These are phyloP conservation scores for Leiothrix lutea DNA, from an alignment of 2,113 vertebrate genomes.

Conservation along the genomic window DNA sequence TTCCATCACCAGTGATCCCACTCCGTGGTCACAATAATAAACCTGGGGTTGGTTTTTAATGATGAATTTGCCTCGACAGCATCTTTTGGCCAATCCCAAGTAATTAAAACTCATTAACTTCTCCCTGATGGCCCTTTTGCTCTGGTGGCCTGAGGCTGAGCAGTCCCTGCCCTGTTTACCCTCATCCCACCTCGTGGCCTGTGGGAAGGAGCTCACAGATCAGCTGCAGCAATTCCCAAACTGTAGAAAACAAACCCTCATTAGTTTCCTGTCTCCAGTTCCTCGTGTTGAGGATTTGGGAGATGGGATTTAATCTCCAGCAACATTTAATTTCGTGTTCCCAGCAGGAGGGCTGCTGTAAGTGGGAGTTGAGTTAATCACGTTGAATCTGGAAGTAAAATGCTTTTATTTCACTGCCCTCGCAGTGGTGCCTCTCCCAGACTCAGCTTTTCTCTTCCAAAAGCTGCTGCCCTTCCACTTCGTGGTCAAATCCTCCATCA, in stretches of 20 bases:
- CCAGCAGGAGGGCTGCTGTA: background rate
- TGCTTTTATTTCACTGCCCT: background rate
- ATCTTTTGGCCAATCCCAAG: background rate
- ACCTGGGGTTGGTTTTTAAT: background rate
- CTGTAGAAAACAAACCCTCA: slow-evolving; percentile 9
- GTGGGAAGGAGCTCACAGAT: background rate
- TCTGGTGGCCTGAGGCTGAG: background rate
- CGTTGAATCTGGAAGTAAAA: slow-evolving; percentile 7
- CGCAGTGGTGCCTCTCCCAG: background rate
- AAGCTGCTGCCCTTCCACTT: background rate
- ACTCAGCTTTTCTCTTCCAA: background rate
- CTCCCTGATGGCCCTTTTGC: background rate
- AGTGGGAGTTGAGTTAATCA: background rate
- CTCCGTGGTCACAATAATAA: background rate
- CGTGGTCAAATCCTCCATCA: background rate
- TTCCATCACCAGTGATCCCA: background rate
- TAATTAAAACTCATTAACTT: background rate
- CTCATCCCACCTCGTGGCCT: background rate
- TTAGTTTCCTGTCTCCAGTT: background rate
- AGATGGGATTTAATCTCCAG: background rate
- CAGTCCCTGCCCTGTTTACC: background rate
- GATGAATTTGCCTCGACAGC: background rate
- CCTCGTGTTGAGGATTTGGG: background rate
- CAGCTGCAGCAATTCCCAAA: background rate
- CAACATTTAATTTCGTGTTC: background rate